Conservation (phyloP, 2,797 vertebrate genomes). For the Mormyrus hasselquistii region DNA sequence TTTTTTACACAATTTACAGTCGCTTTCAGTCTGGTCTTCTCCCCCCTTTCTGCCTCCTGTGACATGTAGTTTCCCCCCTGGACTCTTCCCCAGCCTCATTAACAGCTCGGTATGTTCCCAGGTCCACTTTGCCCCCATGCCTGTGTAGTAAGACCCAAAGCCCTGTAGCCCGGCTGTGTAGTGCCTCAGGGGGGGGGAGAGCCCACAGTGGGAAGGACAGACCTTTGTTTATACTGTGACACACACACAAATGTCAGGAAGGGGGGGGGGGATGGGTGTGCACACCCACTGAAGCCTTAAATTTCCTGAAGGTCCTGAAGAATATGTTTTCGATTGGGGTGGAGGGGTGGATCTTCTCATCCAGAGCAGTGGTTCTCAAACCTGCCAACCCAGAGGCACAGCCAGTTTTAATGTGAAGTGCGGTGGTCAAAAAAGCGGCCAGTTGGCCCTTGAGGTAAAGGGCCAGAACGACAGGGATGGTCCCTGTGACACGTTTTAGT, state of each 20-base stretch:
- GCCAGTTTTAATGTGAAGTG: neutral
- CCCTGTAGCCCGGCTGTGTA: conserved; percentile 24
- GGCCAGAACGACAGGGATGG: neutral
- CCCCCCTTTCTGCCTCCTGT: neutral
- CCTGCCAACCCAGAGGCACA: neutral
- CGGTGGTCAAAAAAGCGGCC: neutral
- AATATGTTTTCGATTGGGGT: conserved; percentile 23
- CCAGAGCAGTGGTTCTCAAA: conserved; percentile 18
- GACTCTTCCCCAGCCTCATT: neutral
- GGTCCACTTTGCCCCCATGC: conserved; percentile 27
- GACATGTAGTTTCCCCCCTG: neutral
- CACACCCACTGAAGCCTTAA: conserved; percentile 54
- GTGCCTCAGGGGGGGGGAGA: neutral
- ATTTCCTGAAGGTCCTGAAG: conserved; percentile 47
- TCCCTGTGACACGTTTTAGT: neutral
- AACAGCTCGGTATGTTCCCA: conserved; percentile 8
- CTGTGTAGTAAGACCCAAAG: conserved; percentile 24
- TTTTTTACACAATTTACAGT: neutral
- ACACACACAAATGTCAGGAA: neutral
- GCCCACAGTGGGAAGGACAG: conserved; percentile 30
- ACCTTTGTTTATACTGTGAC: conserved; percentile 32
- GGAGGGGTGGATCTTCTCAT: neutral
- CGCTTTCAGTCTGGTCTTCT: neutral
- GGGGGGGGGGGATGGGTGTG: conserved; percentile 20
- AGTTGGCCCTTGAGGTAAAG: neutral